Conservation (phyloP, 2,113 vertebrate species). For the Cygnus buccinator region DNA sequence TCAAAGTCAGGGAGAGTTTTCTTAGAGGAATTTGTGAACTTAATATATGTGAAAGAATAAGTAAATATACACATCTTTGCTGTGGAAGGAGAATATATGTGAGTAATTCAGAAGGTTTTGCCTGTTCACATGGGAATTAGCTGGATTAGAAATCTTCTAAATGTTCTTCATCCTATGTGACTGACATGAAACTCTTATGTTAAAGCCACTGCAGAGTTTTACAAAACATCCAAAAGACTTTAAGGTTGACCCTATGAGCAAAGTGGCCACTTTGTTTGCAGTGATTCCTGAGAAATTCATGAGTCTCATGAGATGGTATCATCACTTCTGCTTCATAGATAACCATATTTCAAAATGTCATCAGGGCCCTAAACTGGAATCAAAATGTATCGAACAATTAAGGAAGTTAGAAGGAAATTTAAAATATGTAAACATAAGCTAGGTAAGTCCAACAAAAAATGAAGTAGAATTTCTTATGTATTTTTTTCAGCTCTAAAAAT, state of each 20-base stretch:
- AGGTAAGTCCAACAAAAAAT: fast-evolving
- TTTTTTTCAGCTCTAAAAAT: not conserved
- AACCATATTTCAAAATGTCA: not conserved
- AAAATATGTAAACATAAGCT: not conserved
- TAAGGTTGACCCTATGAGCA: not conserved
- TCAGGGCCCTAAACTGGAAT: not conserved
- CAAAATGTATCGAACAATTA: not conserved
- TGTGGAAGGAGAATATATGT: not conserved
- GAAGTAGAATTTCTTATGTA: not conserved
- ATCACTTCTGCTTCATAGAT: not conserved
- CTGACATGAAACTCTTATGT: not conserved
- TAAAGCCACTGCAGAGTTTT: not conserved
- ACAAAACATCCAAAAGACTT: not conserved
- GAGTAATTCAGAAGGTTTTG: not conserved
- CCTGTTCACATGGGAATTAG: not conserved
- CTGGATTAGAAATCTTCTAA: not conserved
- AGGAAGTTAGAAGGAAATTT: not conserved
- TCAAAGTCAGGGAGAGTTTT: not conserved
- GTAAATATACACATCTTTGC: fast-evolving
- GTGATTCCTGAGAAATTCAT: not conserved
- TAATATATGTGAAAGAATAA: not conserved
- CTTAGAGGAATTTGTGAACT: not conserved
- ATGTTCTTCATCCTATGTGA: not conserved
- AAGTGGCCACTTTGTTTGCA: not conserved
- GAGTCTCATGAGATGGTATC: not conserved